Conservation (phyloP, 2,797 vertebrate species). For the Chaetodon trifasciatus region DNA sequence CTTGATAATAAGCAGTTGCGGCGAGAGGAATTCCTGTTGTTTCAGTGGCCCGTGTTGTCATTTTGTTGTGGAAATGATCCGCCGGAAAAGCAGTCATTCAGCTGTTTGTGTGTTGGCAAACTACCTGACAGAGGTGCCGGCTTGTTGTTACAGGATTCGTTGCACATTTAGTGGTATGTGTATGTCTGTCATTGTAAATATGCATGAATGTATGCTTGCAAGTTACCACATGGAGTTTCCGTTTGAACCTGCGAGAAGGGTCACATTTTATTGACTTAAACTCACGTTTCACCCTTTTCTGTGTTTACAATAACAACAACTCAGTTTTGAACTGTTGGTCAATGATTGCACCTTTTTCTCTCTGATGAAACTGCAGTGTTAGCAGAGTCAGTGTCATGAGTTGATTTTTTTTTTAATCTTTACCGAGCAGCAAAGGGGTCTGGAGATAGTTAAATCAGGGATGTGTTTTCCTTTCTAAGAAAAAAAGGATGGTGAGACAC, state of each 20-base stretch:
- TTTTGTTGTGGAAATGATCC: conserved; percentile 52
- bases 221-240: conserved; percentile 18
- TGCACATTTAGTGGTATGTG: conserved; percentile 19
- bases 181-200: conserved; percentile 28
- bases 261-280: conserved; percentile 24
- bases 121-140: conserved; percentile 17
- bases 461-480: conserved; percentile 56
- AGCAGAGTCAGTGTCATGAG: conserved; percentile 33
- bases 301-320: not conserved
- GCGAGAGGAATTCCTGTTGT: conserved; percentile 61
- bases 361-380: conserved; percentile 14
- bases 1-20: conserved; percentile 68
- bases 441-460: conserved; percentile 61
- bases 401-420: not conserved
- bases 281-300: not conserved
- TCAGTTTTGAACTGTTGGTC: not conserved
- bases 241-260: conserved; percentile 21
- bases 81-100: conserved; percentile 4
- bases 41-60: conserved; percentile 32
- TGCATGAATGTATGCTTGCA: conserved; percentile 27
- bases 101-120: conserved; percentile 27
- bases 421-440: conserved; percentile 30
- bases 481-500: conserved; percentile 2
- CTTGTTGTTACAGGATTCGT: conserved; percentile 40
- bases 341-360: not conserved